Percentiles rank a stretch among this genome's conserved stretches.
These are phyloP conservation scores for Apamea anceps DNA, from an alignment of 2,888 invertebrate genomes.

Conservation along the genomic window DNA sequence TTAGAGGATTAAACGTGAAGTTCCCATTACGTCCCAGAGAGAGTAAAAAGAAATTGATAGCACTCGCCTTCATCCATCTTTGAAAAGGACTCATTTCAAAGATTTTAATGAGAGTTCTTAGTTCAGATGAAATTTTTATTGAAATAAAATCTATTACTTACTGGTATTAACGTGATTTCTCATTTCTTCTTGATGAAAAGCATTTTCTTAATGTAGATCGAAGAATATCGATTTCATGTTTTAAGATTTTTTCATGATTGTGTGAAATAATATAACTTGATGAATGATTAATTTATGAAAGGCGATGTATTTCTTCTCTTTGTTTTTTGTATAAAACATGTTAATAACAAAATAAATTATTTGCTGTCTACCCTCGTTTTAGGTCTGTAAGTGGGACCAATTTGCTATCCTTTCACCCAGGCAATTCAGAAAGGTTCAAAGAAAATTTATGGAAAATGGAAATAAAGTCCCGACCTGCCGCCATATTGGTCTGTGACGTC, in stretches of 20 bases:
- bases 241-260: background rate
- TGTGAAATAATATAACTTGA: no score
- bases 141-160: conserved; percentile 48
- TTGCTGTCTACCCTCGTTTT: background rate
- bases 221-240: conserved; percentile 19
- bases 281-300: background rate
- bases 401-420: background rate
- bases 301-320: background rate
- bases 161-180: conserved; percentile 21
- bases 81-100: conserved; percentile 61
- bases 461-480: background rate
- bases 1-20: conserved; percentile 53
- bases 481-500: conserved; percentile 33
- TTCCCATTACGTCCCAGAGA: conserved; percentile 32
- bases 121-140: conserved; percentile 34
- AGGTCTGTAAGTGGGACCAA: background rate
- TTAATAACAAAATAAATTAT: background rate
- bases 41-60: conserved; percentile 52
- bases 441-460: conserved; percentile 9
- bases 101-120: conserved; percentile 61
- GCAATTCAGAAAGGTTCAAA: background rate
- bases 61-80: conserved; percentile 33
- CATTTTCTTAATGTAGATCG: conserved; percentile 5
- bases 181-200: conserved; percentile 39
- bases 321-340: background rate